These are phyloP conservation scores for Brachionus rubens DNA, from an alignment of 1,140 invertebrate genomes.

Conservation along the genomic window DNA sequence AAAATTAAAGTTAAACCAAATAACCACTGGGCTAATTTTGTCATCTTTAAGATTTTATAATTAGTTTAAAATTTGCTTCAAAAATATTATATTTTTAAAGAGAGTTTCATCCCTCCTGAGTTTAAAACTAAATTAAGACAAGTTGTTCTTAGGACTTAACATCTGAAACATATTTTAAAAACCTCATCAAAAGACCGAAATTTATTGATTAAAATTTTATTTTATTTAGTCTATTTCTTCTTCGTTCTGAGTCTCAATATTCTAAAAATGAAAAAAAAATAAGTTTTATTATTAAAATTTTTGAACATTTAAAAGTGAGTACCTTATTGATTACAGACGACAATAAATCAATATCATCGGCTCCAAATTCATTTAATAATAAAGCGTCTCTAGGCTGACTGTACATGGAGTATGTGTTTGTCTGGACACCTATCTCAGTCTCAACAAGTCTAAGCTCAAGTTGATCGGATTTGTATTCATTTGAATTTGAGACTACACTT, in stretches of 20 bases:
- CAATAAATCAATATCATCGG: neutral
- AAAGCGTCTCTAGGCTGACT: conserved; percentile 26
- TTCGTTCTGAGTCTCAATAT: neutral
- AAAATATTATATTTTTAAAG: neutral
- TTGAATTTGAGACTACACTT: neutral
- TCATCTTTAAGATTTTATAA: conserved; percentile 16
- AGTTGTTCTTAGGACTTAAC: too few relatives aligned
- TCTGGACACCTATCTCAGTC: neutral
- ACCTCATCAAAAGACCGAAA: neutral
- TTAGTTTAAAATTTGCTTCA: neutral
- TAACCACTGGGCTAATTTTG: conserved; percentile 39
- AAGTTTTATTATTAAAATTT: neutral
- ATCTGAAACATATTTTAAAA: neutral
- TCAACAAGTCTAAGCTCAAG: conserved; percentile 18
- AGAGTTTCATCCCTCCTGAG: conserved; percentile 11
- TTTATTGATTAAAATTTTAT: neutral
- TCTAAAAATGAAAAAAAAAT: neutral
- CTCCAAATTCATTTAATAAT: neutral
- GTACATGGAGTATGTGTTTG: conserved; percentile 2
- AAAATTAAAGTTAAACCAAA: neutral
- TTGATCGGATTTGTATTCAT: neutral
- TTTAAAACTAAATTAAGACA: too few relatives aligned
- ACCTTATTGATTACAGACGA: neutral
- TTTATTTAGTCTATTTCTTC: conserved; percentile 9
- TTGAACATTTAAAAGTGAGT: neutral